phyloP scores from a whole-genome alignment of 2,888 invertebrate genomes.

The Pantelozetes paolii region DNA sequence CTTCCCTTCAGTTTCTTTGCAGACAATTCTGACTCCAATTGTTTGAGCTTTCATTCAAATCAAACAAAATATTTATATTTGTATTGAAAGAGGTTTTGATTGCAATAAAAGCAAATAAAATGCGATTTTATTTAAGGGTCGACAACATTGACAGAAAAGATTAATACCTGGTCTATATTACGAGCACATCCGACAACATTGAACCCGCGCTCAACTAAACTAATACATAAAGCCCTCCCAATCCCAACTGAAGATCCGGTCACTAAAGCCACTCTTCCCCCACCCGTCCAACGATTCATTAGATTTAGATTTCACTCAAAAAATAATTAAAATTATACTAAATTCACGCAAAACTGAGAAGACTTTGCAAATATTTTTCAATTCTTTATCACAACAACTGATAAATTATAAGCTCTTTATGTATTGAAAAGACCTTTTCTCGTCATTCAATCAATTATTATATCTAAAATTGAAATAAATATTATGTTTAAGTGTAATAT shows the following conservation, averaged over 20 bases:
- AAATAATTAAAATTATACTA: too few relatives aligned
- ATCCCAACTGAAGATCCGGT: constrained; percentile 47
- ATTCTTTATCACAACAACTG: too few relatives aligned
- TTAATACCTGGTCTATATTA: constrained; percentile 54
- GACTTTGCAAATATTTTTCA: too few relatives aligned
- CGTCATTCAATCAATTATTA: too few relatives aligned
- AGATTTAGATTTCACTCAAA: too few relatives aligned
- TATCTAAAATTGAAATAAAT: too few relatives aligned
- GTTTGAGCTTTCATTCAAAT: background rate
- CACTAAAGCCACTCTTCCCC: constrained; percentile 49
- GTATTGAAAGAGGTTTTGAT: background rate
- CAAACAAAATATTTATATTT: background rate
- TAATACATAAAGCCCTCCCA: constrained; percentile 49
- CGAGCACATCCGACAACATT: constrained; percentile 59
- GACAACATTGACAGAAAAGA: background rate
- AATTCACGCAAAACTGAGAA: too few relatives aligned
- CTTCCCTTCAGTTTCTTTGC: background rate
- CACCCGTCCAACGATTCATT: constrained; percentile 51
- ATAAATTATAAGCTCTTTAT: too few relatives aligned
- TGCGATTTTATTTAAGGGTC: background rate
- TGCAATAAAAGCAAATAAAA: background rate
- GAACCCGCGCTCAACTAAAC: constrained; percentile 57
- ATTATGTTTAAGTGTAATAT: too few relatives aligned
- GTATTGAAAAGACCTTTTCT: too few relatives aligned
- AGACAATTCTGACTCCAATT: background rate